A percentile compares a stretch with the other conserved stretches of the same genome.
Evolutionary conservation across 2,113 vertebrate genomes (phyloP).

Genomic region (Prionailurus bengalensis): DNA sequence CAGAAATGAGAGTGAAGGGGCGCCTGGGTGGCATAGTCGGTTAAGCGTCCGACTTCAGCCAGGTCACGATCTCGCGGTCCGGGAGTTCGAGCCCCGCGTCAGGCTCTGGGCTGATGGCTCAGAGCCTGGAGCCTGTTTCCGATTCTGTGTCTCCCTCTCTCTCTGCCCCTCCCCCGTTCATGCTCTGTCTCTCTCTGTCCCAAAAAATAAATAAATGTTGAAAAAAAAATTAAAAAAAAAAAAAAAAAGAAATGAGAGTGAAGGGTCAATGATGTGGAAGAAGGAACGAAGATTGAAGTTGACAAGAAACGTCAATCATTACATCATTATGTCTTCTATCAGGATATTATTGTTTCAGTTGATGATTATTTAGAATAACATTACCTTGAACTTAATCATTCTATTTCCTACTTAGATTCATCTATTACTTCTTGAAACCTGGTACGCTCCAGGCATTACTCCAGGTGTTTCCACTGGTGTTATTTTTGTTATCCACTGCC

Average conservation of each 20-base stretch:
- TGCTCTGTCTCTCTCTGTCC: no score
- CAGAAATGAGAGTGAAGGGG: background rate
- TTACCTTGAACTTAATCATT: background rate
- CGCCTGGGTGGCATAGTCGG: no score
- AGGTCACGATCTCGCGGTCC: no score
- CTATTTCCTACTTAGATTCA: constrained; percentile 14
- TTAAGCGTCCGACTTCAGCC: no score
- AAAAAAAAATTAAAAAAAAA: no score
- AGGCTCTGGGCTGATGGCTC: no score
- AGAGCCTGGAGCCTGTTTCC: no score
- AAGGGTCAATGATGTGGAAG: background rate
- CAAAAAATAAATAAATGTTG: no score
- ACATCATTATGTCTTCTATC: background rate
- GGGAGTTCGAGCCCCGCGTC: no score
- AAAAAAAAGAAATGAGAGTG: background rate
- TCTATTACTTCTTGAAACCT: constrained; percentile 13
- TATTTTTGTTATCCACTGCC: background rate
- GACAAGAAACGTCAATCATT: background rate
- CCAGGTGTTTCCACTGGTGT: background rate
- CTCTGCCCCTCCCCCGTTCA: no score
- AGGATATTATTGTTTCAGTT: background rate
- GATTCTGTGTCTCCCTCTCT: no score
- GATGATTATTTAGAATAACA: background rate
- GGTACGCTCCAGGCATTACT: background rate
- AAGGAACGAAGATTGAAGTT: background rate